Evolutionary conservation across 2,113 vertebrate genomes (phyloP).

Genomic region (Aptenodytes forsteri): DNA sequence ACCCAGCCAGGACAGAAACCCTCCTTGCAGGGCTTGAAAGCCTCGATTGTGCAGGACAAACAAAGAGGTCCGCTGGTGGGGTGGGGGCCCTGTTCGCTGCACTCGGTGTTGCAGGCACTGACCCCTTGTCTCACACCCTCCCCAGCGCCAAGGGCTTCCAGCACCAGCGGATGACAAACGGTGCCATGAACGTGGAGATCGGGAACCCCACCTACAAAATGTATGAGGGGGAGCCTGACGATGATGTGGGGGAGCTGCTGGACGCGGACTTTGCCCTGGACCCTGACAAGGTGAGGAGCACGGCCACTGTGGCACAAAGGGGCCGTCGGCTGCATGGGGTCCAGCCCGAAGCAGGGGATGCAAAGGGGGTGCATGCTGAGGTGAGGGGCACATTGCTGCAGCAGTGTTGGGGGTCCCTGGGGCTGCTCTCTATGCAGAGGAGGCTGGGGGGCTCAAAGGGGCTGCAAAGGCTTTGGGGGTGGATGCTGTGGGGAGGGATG

Average conservation of each 20-base stretch:
- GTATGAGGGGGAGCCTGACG: slow-evolving; percentile 93
- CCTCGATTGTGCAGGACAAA: rapidly evolving
- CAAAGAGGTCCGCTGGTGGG: rapidly evolving
- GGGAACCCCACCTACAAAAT: slow-evolving; percentile 98
- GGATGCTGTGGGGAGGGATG: not conserved
- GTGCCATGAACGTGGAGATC: slow-evolving; percentile 97
- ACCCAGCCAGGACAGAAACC: rapidly evolving
- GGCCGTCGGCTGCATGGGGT: rapidly evolving
- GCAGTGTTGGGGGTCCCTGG: not conserved
- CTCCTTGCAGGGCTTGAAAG: not conserved
- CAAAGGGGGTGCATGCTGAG: too few species aligned
- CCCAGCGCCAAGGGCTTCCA: slow-evolving; percentile 95
- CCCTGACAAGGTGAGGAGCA: slow-evolving; percentile 86
- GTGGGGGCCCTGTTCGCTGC: not conserved
- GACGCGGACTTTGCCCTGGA: slow-evolving; percentile 93
- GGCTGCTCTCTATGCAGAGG: not conserved
- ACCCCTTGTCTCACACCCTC: not conserved
- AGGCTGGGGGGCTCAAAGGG: not conserved
- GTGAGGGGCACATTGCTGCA: rapidly evolving
- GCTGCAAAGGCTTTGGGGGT: rapidly evolving
- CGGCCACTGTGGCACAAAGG: rapidly evolving
- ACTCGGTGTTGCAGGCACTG: not conserved
- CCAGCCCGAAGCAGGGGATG: not conserved
- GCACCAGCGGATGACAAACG: slow-evolving; percentile 96
- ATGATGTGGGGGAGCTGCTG: slow-evolving; percentile 92